Evolutionary conservation across 2,888 invertebrate species (phyloP), one percentile per base, ranked within the genome.

Genomic region (Alentia gelatinosa): DNA sequence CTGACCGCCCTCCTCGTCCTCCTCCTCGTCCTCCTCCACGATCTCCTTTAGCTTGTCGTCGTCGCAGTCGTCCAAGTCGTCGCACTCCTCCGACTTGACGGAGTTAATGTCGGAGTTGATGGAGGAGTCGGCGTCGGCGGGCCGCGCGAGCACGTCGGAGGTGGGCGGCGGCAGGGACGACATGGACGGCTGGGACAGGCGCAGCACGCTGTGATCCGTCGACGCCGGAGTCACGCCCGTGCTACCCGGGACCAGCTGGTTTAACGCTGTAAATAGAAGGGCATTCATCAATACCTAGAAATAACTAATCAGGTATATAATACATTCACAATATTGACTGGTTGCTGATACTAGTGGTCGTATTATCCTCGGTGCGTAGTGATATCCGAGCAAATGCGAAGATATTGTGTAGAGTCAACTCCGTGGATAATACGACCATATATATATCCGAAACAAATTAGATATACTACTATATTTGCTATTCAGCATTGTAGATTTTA

Each of bases 1-100:
- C 9, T 93, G 93, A 26, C 91, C 91, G 68, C 93, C 92, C 12
- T 92, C 91, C 84, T 93, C 93, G 63, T 92, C 93, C 83, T 93
- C 93, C 33, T 93, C 93, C 89, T 92, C 91, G 15, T 74, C 75
- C 12, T 90, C 90, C 15, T 86, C 91, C 33, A 56, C 90, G 3
- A 47, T 47, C 75, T 84, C 56, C 37, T 79, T 88, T 39, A 56
- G 35, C 40, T 88, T 79, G 35, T 84, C 90, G 12, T 74, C 91
- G 56, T 50, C 90, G 30, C 39, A 39, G 68, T 68, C 86, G 37
- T 89, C 88, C 42, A n/a, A 40, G 4, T 91, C 75, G 35, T 63
- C 84, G 19, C 79, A 74, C 33, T 35, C 83, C 23, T 50, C 83
- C 7, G 83, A 75, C 50, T 86, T 86, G 86, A 86, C 35, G 33